A percentile compares a stretch with the other conserved stretches of the same genome.
phyloP scores from a whole-genome alignment of 2,113 vertebrate species.

The Trogon melanurus region DNA sequence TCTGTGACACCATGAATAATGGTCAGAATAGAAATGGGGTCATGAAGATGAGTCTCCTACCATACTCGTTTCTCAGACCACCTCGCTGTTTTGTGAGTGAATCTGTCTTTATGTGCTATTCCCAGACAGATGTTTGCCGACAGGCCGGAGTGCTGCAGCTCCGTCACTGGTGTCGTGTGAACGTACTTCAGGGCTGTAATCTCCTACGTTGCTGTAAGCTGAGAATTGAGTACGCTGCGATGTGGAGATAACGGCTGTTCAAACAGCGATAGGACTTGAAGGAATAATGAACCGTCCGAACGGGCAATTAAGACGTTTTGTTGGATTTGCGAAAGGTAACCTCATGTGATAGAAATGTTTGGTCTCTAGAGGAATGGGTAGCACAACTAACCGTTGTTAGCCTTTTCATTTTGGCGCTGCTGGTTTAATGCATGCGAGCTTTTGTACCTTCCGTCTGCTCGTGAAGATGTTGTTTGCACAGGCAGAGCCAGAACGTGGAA shows the following conservation, averaged over 20 bases:
- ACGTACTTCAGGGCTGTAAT: fast-evolving
- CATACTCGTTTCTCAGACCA: neutral
- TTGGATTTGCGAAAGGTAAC: neutral
- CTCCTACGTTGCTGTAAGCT: neutral
- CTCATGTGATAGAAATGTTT: neutral
- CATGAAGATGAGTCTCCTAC: neutral
- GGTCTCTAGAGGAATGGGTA: neutral
- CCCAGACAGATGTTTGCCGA: neutral
- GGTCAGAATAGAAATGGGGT: neutral
- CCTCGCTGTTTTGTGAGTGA: neutral
- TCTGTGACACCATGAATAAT: neutral
- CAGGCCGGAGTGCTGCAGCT: neutral
- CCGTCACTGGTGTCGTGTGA: too few relatives aligned
- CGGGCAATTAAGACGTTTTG: neutral
- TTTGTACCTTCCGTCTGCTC: neutral
- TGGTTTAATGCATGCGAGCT: neutral
- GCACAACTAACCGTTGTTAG: neutral
- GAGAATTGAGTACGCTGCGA: neutral
- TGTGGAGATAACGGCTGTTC: neutral
- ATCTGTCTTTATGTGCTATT: neutral
- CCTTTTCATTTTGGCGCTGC: neutral
- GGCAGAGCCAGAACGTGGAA: neutral
- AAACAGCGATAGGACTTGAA: neutral
- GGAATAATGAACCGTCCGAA: neutral
- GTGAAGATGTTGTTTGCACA: neutral